Percentiles rank a stretch among this genome's conserved stretches.
Conservation (phyloP, 92 coral and sea anemone genomes). For the Siderastrea radians region DNA sequence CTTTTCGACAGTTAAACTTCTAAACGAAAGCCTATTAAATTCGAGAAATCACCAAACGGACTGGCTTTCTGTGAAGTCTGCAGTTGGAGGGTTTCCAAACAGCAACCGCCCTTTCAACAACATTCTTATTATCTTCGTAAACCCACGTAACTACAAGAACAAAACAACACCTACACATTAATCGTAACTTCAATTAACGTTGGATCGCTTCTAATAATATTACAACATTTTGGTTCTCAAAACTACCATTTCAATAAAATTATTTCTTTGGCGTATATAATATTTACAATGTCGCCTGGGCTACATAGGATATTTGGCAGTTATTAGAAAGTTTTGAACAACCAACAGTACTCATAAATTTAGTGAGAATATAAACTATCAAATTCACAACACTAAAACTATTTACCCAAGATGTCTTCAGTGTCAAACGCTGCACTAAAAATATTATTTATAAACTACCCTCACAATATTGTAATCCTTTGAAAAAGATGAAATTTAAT, state of each 20-base stretch:
- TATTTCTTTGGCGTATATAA: neutral
- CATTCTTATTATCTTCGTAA: neutral
- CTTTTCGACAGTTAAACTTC: no score
- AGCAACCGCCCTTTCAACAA: neutral
- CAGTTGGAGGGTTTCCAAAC: no score
- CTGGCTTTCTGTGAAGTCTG: no score
- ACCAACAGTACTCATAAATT: neutral
- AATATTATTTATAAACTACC: no score
- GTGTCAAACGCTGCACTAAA: no score
- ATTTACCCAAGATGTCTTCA: neutral
- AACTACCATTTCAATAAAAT: neutral
- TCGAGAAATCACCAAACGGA: no score
- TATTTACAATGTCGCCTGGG: constrained; percentile 12
- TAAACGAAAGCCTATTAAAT: no score
- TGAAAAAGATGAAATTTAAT: neutral
- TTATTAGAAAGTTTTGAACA: neutral
- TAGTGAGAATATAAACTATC: neutral
- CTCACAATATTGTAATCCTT: neutral
- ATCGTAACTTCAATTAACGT: neutral
- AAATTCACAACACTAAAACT: neutral
- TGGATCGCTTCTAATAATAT: neutral
- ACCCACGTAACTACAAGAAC: neutral
- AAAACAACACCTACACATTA: neutral
- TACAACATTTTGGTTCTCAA: neutral
- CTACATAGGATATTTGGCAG: neutral